A percentile compares a stretch with the other conserved stretches of the same genome.
phyloP scores from a whole-genome alignment of 2,888 invertebrate genomes.

The Vesta saturnalis region DNA sequence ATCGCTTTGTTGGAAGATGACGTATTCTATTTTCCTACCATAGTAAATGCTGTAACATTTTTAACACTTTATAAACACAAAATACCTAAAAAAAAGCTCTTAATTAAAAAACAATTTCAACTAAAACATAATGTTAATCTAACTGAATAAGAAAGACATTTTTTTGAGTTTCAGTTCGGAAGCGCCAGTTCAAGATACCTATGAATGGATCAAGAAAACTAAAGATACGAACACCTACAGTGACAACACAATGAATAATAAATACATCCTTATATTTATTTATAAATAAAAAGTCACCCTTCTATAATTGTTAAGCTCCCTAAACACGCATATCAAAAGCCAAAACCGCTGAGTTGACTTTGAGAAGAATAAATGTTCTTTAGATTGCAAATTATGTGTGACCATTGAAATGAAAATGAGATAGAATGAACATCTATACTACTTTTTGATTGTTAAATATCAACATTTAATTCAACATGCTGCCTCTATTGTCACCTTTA shows the following conservation, averaged over 20 bases:
- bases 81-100: too few relatives aligned
- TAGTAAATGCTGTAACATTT: too few relatives aligned
- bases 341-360: slow-evolving; percentile 35
- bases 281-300: slow-evolving; percentile 40
- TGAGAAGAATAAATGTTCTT: slow-evolving; percentile 44
- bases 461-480: slow-evolving; percentile 36
- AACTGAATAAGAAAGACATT: not conserved
- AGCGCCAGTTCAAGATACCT: not conserved
- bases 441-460: slow-evolving; percentile 40
- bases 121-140: too few relatives aligned
- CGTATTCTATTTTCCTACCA: too few relatives aligned
- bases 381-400: slow-evolving; percentile 51
- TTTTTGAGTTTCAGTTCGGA: not conserved
- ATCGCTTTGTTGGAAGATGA: too few relatives aligned
- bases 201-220: not conserved
- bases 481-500: slow-evolving; percentile 40
- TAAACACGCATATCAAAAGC: slow-evolving; percentile 43
- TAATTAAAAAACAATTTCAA: too few relatives aligned
- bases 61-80: too few relatives aligned
- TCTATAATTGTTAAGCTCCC: slow-evolving; percentile 45
- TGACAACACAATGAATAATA: slow-evolving; percentile 41
- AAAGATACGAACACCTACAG: slow-evolving; percentile 19
- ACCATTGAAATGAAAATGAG: slow-evolving; percentile 39
- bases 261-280: slow-evolving; percentile 41
- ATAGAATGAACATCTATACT: slow-evolving; percentile 37